Evolutionary conservation across 1,140 invertebrate genomes (phyloP).

Genomic region (Plutomurus gul): DNA sequence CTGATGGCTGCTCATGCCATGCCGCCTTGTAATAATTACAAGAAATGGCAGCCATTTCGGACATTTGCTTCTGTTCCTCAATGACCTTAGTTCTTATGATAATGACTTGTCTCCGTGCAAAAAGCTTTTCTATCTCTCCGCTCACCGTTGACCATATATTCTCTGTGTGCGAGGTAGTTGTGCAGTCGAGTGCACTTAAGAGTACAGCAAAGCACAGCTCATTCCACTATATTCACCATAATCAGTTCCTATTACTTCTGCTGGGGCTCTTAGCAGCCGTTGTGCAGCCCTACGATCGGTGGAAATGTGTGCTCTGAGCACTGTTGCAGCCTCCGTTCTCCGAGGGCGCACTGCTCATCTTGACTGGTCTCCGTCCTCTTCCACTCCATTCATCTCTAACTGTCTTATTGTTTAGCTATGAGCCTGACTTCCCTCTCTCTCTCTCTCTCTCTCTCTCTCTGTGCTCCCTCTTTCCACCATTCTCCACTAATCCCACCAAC

Average conservation of each 20-base stretch:
- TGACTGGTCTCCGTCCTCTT: neutral
- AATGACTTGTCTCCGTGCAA: constrained; percentile 5
- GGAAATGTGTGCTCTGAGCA: neutral
- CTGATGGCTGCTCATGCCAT: constrained; percentile 4
- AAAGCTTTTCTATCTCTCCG: neutral
- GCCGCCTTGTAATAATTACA: constrained; percentile 24
- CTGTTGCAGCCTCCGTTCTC: neutral
- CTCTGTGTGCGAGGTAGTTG: neutral
- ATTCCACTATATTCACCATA: neutral
- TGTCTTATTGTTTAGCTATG: neutral
- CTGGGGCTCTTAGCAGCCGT: neutral
- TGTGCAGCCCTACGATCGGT: neutral
- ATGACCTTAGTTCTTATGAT: constrained; percentile 24
- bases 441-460: neutral
- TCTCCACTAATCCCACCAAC: neutral
- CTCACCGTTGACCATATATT: neutral
- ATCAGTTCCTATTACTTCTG: neutral
- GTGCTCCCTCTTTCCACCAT: neutral
- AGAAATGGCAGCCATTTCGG: constrained; percentile 12
- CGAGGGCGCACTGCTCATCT: neutral
- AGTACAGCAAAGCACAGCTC: neutral
- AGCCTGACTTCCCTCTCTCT: neutral
- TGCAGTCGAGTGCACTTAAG: neutral
- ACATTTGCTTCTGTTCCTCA: constrained; percentile 21
- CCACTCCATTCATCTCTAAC: neutral